Percentiles rank a stretch among this genome's conserved stretches.
These are phyloP conservation scores for Apostichopus californicus DNA, from an alignment of 35 echinoderm and acorn worm genomes.

Conservation along the genomic window DNA sequence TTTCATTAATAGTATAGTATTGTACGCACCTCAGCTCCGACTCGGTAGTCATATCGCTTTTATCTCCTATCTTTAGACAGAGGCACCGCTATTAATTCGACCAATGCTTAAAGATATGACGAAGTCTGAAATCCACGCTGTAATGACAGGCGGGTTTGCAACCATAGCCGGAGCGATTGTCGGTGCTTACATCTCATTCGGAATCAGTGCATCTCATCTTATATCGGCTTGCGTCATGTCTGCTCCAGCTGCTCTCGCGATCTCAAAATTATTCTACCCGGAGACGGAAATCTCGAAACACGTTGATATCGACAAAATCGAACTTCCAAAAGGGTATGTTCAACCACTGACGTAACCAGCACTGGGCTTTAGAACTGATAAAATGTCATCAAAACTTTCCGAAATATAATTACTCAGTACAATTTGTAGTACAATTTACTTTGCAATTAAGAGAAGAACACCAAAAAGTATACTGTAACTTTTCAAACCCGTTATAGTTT, in stretches of 20 bases:
- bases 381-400: too few relatives aligned
- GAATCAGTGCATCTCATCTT: constrained; percentile 79
- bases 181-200: constrained; percentile 75
- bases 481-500: too few relatives aligned
- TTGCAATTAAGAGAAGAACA: too few relatives aligned
- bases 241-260: constrained; percentile 51
- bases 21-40: too few relatives aligned
- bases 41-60: neutral
- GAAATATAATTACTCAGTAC: too few relatives aligned
- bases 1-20: too few relatives aligned
- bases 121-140: constrained; percentile 68
- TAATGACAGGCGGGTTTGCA: constrained; percentile 90
- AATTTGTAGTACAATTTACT: too few relatives aligned
- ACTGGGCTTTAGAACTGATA: too few relatives aligned
- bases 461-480: too few relatives aligned
- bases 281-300: constrained; percentile 73
- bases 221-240: constrained; percentile 86
- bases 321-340: constrained; percentile 70
- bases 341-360: too few relatives aligned
- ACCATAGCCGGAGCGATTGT: constrained; percentile 85
- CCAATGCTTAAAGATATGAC: constrained; percentile 69
- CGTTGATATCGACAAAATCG: constrained; percentile 59
- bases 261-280: constrained; percentile 68
- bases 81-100: constrained; percentile 76
- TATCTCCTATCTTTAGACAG: constrained; percentile 57